phyloP scores from a whole-genome alignment of 2,797 vertebrate species.

The Acanthiza pusilla region DNA sequence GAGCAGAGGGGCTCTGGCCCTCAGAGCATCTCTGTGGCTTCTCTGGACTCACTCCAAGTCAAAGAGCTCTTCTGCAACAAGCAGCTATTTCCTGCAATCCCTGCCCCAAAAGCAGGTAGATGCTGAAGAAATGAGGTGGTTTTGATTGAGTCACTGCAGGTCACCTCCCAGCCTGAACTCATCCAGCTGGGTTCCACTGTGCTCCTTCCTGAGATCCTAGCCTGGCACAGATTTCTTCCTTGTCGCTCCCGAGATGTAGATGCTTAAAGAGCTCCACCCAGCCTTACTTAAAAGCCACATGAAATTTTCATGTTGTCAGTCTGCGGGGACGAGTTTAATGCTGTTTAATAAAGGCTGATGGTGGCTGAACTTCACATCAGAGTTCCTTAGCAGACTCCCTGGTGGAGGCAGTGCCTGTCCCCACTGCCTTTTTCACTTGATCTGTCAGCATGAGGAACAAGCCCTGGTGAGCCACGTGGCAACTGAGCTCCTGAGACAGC shows the following conservation, averaged over 20 bases:
- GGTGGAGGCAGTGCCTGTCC: neutral
- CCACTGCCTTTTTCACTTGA: neutral
- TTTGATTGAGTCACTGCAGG: neutral
- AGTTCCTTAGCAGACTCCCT: neutral
- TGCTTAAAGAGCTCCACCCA: neutral
- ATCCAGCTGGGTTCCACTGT: neutral
- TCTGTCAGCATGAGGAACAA: neutral
- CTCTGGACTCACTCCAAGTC: neutral
- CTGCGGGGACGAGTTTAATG: neutral
- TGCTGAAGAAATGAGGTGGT: neutral
- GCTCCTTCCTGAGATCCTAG: neutral
- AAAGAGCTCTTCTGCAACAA: neutral
- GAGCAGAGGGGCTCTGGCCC: neutral
- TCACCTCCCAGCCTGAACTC: neutral
- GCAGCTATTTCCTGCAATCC: neutral
- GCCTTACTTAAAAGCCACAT: neutral
- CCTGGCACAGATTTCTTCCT: neutral
- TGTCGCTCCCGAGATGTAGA: neutral
- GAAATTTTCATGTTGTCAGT: conserved; percentile 10
- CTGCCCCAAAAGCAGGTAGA: neutral
- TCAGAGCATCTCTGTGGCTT: accelerated
- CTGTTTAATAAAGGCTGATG: conserved; percentile 16
- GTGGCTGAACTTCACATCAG: neutral
- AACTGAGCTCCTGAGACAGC: neutral
- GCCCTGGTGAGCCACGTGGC: neutral